phyloP scores from a whole-genome alignment of 2,888 invertebrate species.

The Chalcosyrphus nemorum region DNA sequence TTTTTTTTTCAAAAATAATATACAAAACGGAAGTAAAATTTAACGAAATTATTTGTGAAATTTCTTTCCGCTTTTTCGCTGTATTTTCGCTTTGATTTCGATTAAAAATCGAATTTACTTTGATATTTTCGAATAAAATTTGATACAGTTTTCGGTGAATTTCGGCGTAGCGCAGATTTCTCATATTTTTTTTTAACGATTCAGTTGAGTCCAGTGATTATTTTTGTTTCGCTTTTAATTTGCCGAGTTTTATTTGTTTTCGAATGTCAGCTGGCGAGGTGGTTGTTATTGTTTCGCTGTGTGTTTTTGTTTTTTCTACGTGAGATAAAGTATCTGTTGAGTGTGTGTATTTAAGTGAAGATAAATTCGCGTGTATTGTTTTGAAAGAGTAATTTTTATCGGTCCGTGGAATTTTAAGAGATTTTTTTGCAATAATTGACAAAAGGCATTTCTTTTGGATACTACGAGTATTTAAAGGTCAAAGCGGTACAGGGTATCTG shows the following conservation, averaged over 20 bases:
- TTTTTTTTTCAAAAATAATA: slow-evolving; percentile 21
- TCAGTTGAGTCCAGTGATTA: background rate
- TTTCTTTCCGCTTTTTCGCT: background rate
- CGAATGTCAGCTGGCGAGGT: slow-evolving; percentile 39
- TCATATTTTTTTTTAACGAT: slow-evolving; percentile 9
- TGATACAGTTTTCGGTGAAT: background rate
- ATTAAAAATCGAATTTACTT: background rate
- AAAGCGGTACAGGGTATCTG: background rate
- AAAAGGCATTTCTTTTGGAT: too few species aligned
- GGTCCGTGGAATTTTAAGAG: background rate
- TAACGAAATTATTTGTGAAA: background rate
- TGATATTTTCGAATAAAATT: background rate
- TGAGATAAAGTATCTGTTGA: slow-evolving; percentile 36
- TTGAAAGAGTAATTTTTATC: background rate
- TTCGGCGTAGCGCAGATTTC: background rate
- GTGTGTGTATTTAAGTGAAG: slow-evolving; percentile 29
- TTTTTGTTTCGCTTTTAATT: slow-evolving; percentile 37
- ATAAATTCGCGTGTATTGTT: background rate
- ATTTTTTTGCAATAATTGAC: background rate
- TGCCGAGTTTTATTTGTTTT: slow-evolving; percentile 49
- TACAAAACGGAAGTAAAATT: background rate
- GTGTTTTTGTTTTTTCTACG: slow-evolving; percentile 18
- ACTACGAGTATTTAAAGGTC: too few species aligned
- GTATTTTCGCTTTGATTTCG: background rate
- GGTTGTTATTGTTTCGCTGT: slow-evolving; percentile 53